Conservation (phyloP, 2,797 vertebrate species). For the Hippoglossus hippoglossus region DNA sequence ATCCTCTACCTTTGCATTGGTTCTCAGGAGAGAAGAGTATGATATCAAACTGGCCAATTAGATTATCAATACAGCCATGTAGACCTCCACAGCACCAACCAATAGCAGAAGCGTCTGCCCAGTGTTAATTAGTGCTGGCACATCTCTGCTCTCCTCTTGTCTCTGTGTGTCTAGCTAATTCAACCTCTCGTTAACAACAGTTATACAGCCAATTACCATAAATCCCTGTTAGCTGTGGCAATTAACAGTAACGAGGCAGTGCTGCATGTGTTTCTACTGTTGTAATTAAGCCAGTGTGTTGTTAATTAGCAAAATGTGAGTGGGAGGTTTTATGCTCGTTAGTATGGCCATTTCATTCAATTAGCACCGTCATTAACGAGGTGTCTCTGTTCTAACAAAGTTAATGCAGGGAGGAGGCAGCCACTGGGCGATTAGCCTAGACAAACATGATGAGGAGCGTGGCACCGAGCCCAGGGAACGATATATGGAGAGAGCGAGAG, state of each 20-base stretch:
- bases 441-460: slow-evolving; percentile 93
- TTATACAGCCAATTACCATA: slow-evolving; percentile 98
- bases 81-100: slow-evolving; percentile 12
- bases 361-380: slow-evolving; percentile 99
- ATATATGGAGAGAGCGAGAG: slow-evolving; percentile 61
- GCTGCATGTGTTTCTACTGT: slow-evolving; percentile 95
- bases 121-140: slow-evolving; percentile 85
- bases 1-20: background rate
- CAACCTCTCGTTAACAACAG: slow-evolving; percentile 82
- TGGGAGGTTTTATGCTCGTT: slow-evolving; percentile 99
- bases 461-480: slow-evolving; percentile 80
- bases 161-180: slow-evolving; percentile 77
- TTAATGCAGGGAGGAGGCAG: slow-evolving; percentile 76
- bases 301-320: slow-evolving; percentile 99
- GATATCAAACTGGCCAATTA: slow-evolving; percentile 49
- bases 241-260: slow-evolving; percentile 94
- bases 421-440: slow-evolving; percentile 89
- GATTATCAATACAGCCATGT: slow-evolving; percentile 44
- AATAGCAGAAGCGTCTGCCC: slow-evolving; percentile 35
- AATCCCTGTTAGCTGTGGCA: slow-evolving; percentile 91
- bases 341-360: slow-evolving; percentile 99
- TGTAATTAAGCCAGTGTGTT: slow-evolving; percentile 98
- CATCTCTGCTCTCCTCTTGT: slow-evolving; percentile 66
- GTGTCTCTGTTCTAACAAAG: slow-evolving; percentile 95
- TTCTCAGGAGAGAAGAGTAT: slow-evolving; percentile 10